Evolutionary conservation across 2,113 vertebrate species (phyloP).

Genomic region (Mastomys coucha): DNA sequence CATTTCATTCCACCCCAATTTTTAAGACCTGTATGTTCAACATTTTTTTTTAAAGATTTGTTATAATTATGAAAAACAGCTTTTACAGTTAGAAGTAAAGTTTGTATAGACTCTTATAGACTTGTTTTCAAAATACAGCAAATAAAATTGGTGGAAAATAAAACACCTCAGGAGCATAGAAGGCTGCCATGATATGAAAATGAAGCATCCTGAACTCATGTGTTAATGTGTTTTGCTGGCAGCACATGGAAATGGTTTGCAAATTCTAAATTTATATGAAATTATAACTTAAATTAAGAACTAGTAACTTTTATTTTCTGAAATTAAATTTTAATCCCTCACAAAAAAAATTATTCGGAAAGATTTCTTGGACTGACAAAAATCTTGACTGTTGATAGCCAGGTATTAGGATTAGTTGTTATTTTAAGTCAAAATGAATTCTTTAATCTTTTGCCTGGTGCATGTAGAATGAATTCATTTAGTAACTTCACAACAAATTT

Average conservation of each 20-base stretch:
- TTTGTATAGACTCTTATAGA: background rate
- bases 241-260: background rate
- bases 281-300: background rate
- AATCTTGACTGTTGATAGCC: constrained; percentile 38
- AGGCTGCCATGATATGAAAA: background rate
- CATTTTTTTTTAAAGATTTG: background rate
- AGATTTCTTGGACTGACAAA: constrained; percentile 27
- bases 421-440: constrained; percentile 68
- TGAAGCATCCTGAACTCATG: too few relatives aligned
- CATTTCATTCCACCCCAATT: too few relatives aligned
- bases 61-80: background rate
- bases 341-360: background rate
- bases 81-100: background rate
- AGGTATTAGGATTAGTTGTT: constrained; percentile 43
- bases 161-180: background rate
- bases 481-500: constrained; percentile 74
- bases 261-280: background rate
- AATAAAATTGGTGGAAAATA: background rate
- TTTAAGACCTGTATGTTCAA: background rate
- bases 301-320: constrained; percentile 23
- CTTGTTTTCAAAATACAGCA: background rate
- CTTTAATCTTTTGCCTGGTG: constrained; percentile 49
- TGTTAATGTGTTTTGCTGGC: background rate
- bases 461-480: constrained; percentile 78
- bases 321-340: background rate